Conservation (phyloP, 2,888 invertebrate genomes). For the Pilophorus perplexus region DNA sequence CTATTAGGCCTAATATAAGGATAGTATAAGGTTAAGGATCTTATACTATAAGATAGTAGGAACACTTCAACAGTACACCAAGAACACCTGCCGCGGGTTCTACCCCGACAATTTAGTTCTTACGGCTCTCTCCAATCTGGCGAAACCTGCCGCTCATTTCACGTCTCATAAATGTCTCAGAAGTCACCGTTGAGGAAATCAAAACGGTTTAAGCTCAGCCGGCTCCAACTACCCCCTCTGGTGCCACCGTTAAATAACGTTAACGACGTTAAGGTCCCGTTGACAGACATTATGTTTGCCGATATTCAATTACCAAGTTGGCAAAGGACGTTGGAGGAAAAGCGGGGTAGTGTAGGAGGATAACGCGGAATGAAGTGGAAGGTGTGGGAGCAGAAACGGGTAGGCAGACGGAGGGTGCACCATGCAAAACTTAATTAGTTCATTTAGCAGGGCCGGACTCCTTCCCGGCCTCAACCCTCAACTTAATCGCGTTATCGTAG, state of each 20-base stretch:
- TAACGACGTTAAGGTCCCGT: conserved; percentile 16
- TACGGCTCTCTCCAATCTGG: too few species aligned
- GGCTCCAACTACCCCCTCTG: not conserved
- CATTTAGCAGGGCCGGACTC: conserved; percentile 13
- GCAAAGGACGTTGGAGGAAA: not conserved
- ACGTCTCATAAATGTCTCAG: too few species aligned
- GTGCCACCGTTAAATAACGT: conserved; percentile 10
- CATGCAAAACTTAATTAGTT: conserved; percentile 36
- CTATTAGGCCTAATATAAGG: too few species aligned
- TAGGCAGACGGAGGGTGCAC: conserved; percentile 10
- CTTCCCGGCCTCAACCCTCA: conserved; percentile 35
- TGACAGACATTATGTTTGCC: conserved; percentile 30
- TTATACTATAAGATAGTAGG: too few species aligned
- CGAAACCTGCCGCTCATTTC: too few species aligned
- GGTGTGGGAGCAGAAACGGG: not conserved
- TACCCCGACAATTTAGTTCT: too few species aligned
- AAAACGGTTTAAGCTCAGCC: not conserved
- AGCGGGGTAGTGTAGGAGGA: not conserved
- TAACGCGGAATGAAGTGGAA: not conserved
- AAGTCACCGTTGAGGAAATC: not conserved
- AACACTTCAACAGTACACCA: too few species aligned
- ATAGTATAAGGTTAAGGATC: too few species aligned
- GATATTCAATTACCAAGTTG: conserved; percentile 24
- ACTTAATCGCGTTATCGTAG: conserved; percentile 30
- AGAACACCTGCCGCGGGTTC: too few species aligned